phyloP scores from a whole-genome alignment of 2,888 invertebrate genomes.

The Epirrhoe alternata region DNA sequence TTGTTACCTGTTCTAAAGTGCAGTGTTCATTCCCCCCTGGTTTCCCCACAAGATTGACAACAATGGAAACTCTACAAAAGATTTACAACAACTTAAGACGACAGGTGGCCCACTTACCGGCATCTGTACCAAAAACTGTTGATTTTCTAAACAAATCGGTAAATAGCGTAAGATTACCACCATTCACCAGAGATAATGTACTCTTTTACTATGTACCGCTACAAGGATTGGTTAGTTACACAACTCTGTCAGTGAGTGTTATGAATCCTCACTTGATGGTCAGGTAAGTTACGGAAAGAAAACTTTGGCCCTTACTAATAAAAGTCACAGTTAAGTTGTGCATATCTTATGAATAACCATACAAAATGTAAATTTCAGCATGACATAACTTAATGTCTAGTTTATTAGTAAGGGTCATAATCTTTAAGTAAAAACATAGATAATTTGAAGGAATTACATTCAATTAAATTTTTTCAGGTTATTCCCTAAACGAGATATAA shows the following conservation, averaged over 20 bases:
- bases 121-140: conserved; percentile 65
- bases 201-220: conserved; percentile 91
- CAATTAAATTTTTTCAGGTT: conserved; percentile 80
- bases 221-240: conserved; percentile 91
- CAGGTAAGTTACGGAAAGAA: conserved; percentile 75
- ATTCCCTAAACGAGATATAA: conserved; percentile 90
- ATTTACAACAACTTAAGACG: conserved; percentile 65
- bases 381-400: too few species aligned
- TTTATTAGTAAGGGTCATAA: too few species aligned
- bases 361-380: too few species aligned
- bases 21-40: conserved; percentile 38
- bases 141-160: conserved; percentile 73
- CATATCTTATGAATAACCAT: too few species aligned
- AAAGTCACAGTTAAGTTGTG: too few species aligned
- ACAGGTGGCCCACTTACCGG: conserved; percentile 64
- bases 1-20: conserved; percentile 51
- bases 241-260: conserved; percentile 91
- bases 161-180: conserved; percentile 82
- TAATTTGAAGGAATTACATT: not conserved
- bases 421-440: not conserved
- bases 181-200: conserved; percentile 89
- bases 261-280: conserved; percentile 93
- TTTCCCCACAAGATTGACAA: conserved; percentile 22
- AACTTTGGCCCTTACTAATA: too few species aligned
- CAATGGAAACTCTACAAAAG: conserved; percentile 76